Evolutionary conservation across 2,797 vertebrate species (phyloP), one percentile per base, ranked within the genome.

Genomic region (Cuniculus paca): DNA sequence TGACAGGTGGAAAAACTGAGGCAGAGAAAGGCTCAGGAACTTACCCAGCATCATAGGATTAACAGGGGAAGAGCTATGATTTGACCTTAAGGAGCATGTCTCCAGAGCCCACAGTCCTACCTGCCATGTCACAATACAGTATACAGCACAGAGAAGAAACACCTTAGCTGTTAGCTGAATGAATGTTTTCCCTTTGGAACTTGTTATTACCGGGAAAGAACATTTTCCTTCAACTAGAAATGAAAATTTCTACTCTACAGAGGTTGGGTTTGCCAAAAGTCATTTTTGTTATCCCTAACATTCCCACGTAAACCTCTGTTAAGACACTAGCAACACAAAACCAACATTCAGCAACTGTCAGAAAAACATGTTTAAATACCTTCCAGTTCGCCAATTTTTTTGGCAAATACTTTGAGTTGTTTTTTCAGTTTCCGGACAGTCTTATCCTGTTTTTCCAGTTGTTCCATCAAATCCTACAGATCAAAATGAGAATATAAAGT

Each of bases 391-490:
- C 99, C 99, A 0, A 99, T 99, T 98, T 99, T 99, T 98, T 99
- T 99, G 74, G 99, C 99, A 97, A 99, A 99, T 42, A 99, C 99
- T 98, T 99, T 99, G 74, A 99, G 98, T 98, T 99, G 99, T 96
- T 99, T 99, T 98, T 99, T 99, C 58, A 99, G 99, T 98, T 99
- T 99, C 93, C 99, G 99, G 92, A 99, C 99, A 19, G 99, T 99
- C 98, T 99, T 99, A 98, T 99, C 99, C 98, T 99, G 99, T 97
- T 99, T 99, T 98, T 99, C 99, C 97, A 99, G 98, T 98, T 99
- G 99, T 97, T 99, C 99, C 99, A 99, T 99, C 65, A 99, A 99
- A 98, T 99, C 99, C 99, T 99, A 97, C 85, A 92, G 96, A 96
- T 97, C 36, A 93, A 97, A 98, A 91, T 34, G 61, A 97, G 58